Percentiles rank a stretch among this genome's conserved stretches.
Conservation (phyloP, 2,888 invertebrate genomes). For the Arenicola marina region DNA sequence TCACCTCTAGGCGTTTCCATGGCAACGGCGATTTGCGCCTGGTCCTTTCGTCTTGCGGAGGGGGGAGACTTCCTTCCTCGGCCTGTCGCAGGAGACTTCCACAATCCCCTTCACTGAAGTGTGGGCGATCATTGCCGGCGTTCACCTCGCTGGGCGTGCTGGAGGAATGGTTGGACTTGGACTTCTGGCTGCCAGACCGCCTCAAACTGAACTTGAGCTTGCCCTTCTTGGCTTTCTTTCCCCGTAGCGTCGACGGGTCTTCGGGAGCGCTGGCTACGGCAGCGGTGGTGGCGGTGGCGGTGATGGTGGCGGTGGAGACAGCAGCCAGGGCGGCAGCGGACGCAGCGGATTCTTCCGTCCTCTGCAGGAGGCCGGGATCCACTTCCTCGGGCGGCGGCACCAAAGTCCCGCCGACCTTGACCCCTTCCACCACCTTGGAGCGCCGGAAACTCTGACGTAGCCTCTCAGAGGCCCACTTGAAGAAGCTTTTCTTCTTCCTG, state of each 20-base stretch:
- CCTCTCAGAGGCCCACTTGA: conserved; percentile 32
- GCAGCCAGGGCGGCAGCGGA: background rate
- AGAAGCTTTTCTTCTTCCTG: conserved; percentile 35
- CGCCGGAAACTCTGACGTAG: conserved; percentile 33
- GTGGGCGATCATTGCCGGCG: background rate
- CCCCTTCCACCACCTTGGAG: conserved; percentile 5
- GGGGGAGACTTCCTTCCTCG: background rate
- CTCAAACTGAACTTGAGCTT: background rate
- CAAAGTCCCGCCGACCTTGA: background rate
- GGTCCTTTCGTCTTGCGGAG: background rate
- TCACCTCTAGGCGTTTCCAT: conserved; percentile 8
- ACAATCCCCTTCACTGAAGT: background rate
- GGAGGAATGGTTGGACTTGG: background rate
- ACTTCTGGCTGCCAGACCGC: conserved; percentile 4
- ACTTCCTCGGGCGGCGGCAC: background rate
- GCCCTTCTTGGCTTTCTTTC: background rate
- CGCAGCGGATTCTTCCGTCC: background rate
- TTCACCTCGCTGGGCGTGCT: background rate
- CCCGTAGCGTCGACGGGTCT: background rate
- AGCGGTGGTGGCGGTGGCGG: background rate
- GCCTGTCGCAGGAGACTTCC: background rate
- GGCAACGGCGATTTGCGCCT: conserved; percentile 18
- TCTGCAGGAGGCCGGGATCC: background rate
- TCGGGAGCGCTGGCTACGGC: background rate
- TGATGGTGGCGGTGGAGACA: background rate